Evolutionary conservation across 1,140 invertebrate genomes (phyloP).

Genomic region (Popillia japonica): DNA sequence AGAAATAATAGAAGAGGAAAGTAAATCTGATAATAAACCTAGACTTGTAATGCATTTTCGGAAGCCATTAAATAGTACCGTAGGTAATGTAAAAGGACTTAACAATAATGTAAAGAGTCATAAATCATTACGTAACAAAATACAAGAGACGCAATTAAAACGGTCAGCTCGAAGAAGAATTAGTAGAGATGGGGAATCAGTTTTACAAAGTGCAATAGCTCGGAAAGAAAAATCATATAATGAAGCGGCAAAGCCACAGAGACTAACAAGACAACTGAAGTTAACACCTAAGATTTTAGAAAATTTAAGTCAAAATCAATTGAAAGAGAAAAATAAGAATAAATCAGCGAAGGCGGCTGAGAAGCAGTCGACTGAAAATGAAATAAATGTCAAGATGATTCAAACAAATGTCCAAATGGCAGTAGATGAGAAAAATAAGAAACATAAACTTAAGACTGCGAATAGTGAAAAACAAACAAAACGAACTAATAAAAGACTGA

Average conservation of each 20-base stretch:
- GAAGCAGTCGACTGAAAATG: conserved; percentile 40
- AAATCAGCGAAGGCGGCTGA: conserved; percentile 37
- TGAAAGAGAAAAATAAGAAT: conserved; percentile 46
- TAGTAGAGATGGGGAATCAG: conserved; percentile 63
- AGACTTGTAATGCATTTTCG: conserved; percentile 22
- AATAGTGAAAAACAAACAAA: conserved; percentile 38
- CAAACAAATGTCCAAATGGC: conserved; percentile 10
- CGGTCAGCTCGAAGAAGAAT: conserved; percentile 61
- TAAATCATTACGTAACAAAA: conserved; percentile 36
- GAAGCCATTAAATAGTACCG: conserved; percentile 22
- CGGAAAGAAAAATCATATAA: conserved; percentile 67
- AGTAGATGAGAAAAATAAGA: conserved; percentile 42
- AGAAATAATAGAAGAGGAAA: conserved; percentile 15
- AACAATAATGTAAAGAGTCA: background rate
- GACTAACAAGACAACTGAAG: conserved; percentile 53
- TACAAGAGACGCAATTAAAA: conserved; percentile 55
- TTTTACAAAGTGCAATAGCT: conserved; percentile 66
- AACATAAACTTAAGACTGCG: conserved; percentile 41
- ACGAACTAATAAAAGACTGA: conserved; percentile 42
- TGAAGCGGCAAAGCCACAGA: conserved; percentile 56
- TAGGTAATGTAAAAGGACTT: background rate
- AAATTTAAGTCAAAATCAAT: conserved; percentile 49
- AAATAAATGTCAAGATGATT: conserved; percentile 23
- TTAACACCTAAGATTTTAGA: conserved; percentile 54
- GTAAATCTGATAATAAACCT: background rate